Evolutionary conservation across 2,797 vertebrate genomes (phyloP), one percentile per base, ranked within the genome.

Genomic region (Mus spretus): DNA sequence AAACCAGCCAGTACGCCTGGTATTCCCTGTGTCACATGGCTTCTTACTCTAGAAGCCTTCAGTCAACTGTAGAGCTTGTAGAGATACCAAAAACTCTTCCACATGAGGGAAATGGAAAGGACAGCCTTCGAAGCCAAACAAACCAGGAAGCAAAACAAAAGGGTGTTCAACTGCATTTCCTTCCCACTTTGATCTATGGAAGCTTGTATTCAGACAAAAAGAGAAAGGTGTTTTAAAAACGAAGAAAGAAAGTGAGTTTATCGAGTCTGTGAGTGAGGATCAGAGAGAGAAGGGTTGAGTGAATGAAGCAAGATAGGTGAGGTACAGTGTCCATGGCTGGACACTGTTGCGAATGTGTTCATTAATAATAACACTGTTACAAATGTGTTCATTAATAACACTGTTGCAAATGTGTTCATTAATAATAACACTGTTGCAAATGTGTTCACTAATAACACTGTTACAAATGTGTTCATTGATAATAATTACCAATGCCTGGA

Each of bases 81-180:
- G 7, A 37, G 3, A 8, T 31, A 31, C 31, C 4, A 15, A 82
- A 50, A 34, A 67, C 40, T 28, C 86, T 44, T 78, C 82, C 44
- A 70, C 26, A 50, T 3, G 28, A 40, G 63, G 57, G 17, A 70
- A 87, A 50, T 0, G 1, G 55, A 70, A 6, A 74, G 40, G 57
- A 57, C 28, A 61, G 22, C 63, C 65, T 37, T 67, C 15, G 26
- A 94, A 77, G 24, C 31, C 63, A 95, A 85, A 70, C 55, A 70
- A 96, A 92, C 74, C 55, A 22, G 74, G 78, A 89, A 92, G 61
- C 89, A 40, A 91, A 92, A 79, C 24, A 1, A 37, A 75, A 86
- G 2, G 10, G 37, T 5, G 13, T 77, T 14, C 61, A 53, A 34
- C 40, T 19, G 65, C 70, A 34, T 20, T 53, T 26, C 72, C 34